Base-by-base conservation (phyloP, 2,888 invertebrate genomes). In the Amblyjoppa proteus region DNA sequence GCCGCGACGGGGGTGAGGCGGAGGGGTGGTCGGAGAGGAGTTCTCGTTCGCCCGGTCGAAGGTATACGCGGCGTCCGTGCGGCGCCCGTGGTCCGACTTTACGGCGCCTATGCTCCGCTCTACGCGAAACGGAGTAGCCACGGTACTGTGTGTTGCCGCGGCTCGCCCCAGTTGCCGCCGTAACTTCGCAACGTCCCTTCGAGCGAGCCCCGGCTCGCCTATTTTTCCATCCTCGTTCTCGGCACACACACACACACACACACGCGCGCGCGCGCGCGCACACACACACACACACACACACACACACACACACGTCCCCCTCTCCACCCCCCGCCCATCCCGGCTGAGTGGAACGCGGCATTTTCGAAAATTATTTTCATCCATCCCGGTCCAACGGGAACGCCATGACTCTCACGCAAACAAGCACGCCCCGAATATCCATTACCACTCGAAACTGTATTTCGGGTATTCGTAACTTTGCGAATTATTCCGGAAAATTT, bases 61-160 rank as follows among this genome's bases (percentile, higher is more conserved):
- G 89, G 88, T 87, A 49, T 49, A 88, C 87, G 85, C 74, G 89
- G 88, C 89, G 89, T 88, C 89, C 89, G 84, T 86, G 85, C 86
- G 89, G 87, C 89, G 89, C 89, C 86, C 89, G 85, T 84, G 87
- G 87, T 88, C 88, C 89, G 89, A 89, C 89, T 86, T 88, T 75
- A 70, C 87, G 89, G 89, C 89, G 89, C 89, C 89, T 85, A 86
- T 84, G 85, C 80, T 77, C 84, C 77, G 69, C 69, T 81, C 74
- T 78, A 80, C 80, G 87, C 83, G 81, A 84, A 87, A 84, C 84
- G 83, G 84, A 87, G 81, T 81, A 86, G 81, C 85, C 82, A 73
- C 73, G 82, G 73, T 71, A 80, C 78, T 71, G 76, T 86, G 56
- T 76, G 75, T 56, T 68, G 73, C 81, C 58, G 66, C 69, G 66